Conservation (phyloP, 1,140 invertebrate genomes). For the Drosophila miranda region DNA sequence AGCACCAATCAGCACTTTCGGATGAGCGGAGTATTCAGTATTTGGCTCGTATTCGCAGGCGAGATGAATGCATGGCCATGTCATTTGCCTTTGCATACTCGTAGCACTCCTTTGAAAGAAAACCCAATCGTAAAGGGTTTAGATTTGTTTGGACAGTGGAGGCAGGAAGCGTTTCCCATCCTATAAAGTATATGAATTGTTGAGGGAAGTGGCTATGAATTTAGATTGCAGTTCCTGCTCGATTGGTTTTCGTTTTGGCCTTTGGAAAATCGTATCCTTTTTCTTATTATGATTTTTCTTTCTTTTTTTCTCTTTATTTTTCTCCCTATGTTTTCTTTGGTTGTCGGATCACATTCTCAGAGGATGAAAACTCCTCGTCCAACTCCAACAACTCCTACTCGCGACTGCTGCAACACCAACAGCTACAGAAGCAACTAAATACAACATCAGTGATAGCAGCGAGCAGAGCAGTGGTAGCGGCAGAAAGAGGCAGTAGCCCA, state of each 20-base stretch:
- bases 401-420: conserved; percentile 44
- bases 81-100: no score
- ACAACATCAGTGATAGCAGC: conserved; percentile 24
- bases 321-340: conserved; percentile 21
- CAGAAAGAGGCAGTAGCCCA: conserved; percentile 14
- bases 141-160: no score
- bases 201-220: no score
- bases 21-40: no score
- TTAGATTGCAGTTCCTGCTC: no score
- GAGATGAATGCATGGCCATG: no score
- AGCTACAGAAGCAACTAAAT: conserved; percentile 28
- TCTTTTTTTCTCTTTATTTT: conserved; percentile 28
- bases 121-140: no score
- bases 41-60: no score
- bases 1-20: no score
- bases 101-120: no score
- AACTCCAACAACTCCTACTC: conserved; percentile 40
- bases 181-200: no score
- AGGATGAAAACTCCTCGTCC: conserved; percentile 63
- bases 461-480: not conserved
- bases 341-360: conserved; percentile 32
- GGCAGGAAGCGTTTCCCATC: no score
- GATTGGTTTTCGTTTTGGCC: conserved; percentile 15
- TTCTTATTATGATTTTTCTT: conserved; percentile 36
- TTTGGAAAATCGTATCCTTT: conserved; percentile 18